Evolutionary conservation across 2,113 vertebrate species (phyloP), one percentile per base, ranked within the genome.

Genomic region (Diphyllodes magnificus): DNA sequence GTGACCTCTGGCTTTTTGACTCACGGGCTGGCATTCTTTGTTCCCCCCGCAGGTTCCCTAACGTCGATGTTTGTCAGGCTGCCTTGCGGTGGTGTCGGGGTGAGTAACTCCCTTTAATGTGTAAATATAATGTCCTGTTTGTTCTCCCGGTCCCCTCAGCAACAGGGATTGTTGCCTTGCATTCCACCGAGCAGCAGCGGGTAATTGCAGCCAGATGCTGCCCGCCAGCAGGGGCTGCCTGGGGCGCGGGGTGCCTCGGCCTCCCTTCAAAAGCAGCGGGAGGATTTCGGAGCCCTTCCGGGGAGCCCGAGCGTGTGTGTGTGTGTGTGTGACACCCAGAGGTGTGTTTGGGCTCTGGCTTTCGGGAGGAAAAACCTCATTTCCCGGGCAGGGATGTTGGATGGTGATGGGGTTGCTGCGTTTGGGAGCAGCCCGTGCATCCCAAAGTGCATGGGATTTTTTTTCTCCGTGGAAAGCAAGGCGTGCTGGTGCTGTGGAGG

Each of bases 51-150:
- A 99, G 99, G 99, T 97, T 99, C 99, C 2, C 96, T 99, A 59
- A 99, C 98, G 13, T 99, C 99, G 6, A 98, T 99, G 98, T 99
- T 99, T 68, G 99, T 99, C 96, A 98, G 99, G 96, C 98, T 99
- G 93, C 99, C 99, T 39, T 99, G 99, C 14, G 99, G 99, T 76
- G 99, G 99, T 85, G 98, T 99, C 1, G 99, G 99, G 98, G 99
- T 99, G 97, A 99, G 99, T 99, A 40, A 78, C 77, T 94, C 65
- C 80, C 97, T 98, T 96, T 97, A 92, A 96, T 94, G 97, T 97
- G 95, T 97, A 97, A 98, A 98, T 98, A 98, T 98, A 98, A 97
- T 81, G 94, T 97, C 87, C 97, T 97, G 98, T 98, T 98, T 98
- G 98, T 98, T 98, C 98, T 47, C 25, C 33, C 77, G 85, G 96